phyloP scores from a whole-genome alignment of 2,797 vertebrate species.

The Tolypeutes matacus region DNA sequence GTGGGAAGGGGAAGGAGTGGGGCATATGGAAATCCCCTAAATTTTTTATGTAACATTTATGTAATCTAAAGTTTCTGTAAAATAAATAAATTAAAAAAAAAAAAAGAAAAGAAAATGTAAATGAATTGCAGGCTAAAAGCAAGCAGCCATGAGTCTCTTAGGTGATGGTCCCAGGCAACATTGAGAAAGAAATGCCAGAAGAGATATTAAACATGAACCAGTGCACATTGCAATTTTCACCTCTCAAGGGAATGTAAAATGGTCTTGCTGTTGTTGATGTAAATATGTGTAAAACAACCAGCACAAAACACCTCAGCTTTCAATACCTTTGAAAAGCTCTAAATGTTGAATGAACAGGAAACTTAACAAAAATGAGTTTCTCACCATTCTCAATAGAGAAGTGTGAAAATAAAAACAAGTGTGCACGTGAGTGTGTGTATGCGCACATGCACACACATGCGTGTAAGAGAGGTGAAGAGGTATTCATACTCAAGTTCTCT shows the following conservation, averaged over 20 bases:
- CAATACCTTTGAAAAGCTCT: not conserved
- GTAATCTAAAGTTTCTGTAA: too few relatives aligned
- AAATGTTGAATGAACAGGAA: not conserved
- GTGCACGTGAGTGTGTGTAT: not conserved
- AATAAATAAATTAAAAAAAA: too few relatives aligned
- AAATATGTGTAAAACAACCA: not conserved
- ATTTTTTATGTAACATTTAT: too few relatives aligned
- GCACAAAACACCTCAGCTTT: not conserved
- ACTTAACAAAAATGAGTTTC: slow-evolving; percentile 42
- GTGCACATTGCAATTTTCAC: not conserved
- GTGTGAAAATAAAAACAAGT: slow-evolving; percentile 24
- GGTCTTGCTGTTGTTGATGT: not conserved
- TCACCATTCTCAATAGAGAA: not conserved
- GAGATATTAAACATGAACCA: not conserved
- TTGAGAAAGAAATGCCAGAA: not conserved
- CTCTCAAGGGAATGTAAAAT: not conserved
- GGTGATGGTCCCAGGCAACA: not conserved
- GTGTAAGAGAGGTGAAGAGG: not conserved
- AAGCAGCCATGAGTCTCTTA: not conserved
- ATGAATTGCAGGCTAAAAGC: slow-evolving; percentile 46
- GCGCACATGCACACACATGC: accelerated
- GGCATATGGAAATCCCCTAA: too few relatives aligned
- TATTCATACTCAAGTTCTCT: not conserved
- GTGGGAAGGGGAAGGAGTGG: too few relatives aligned
- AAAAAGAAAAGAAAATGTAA: not conserved